Percentiles rank a stretch among this genome's conserved stretches.
Conservation (phyloP, 1,140 invertebrate genomes). For the Orchestia grillus region DNA sequence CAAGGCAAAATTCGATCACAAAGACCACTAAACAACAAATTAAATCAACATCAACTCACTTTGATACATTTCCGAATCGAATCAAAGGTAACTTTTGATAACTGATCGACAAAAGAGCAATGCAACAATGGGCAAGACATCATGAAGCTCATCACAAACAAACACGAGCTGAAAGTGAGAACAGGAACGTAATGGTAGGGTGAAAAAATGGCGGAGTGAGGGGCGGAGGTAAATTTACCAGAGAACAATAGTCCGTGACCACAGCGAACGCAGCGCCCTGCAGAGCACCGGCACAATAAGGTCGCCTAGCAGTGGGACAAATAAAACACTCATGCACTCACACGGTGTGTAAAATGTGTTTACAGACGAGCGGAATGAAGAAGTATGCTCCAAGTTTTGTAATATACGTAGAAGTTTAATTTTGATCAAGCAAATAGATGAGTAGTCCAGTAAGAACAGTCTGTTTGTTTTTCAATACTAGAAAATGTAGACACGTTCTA, state of each 20-base stretch:
- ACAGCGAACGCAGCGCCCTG: background rate
- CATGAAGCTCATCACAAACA: constrained; percentile 34
- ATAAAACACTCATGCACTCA: background rate
- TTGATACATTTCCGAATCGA: background rate
- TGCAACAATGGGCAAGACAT: background rate
- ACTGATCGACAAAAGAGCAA: background rate
- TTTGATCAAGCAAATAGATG: background rate
- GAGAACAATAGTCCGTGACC: constrained; percentile 34
- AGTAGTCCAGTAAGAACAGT: background rate
- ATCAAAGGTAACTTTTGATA: background rate
- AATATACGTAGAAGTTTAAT: background rate
- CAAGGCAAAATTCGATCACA: background rate
- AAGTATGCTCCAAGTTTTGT: background rate
- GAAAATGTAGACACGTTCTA: background rate
- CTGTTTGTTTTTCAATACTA: background rate
- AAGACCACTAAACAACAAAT: background rate
- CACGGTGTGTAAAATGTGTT: background rate
- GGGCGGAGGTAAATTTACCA: background rate
- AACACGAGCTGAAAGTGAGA: constrained; percentile 3
- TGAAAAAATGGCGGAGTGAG: constrained; percentile 2
- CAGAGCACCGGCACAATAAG: background rate
- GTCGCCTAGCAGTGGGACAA: background rate
- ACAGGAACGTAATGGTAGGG: background rate
- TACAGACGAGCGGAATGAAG: background rate
- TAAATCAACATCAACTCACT: background rate